Conservation (phyloP, 2,797 vertebrate species). For the Amazona finschi region DNA sequence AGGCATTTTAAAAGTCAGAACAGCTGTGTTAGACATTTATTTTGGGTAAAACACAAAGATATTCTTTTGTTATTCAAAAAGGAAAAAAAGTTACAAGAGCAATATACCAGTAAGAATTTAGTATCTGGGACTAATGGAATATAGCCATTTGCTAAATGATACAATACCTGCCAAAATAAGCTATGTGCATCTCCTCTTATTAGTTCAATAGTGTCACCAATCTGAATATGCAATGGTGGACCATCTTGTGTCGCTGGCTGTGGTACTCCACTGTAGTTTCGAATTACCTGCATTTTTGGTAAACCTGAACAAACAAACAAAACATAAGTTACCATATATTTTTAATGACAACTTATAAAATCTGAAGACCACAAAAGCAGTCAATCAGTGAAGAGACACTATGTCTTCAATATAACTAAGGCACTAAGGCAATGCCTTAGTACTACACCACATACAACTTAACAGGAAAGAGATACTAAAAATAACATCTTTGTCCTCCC, state of each 20-base stretch:
- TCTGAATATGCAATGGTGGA: conserved; percentile 84
- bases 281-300: conserved; percentile 92
- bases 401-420: not conserved
- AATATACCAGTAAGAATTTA: not conserved
- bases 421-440: not conserved
- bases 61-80: not conserved
- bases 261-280: conserved; percentile 86
- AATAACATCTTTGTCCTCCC: not conserved
- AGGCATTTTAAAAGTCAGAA: not conserved
- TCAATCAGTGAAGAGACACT: not conserved
- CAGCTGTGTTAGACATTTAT: not conserved
- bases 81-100: not conserved
- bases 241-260: conserved; percentile 80
- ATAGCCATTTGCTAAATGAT: not conserved
- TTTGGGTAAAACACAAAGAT: not conserved
- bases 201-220: conserved; percentile 90
- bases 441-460: not conserved
- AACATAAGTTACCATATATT: not conserved
- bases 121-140: not conserved
- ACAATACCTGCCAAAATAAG: conserved; percentile 92
- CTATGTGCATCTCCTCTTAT: conserved; percentile 88
- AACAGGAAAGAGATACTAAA: conserved; percentile 48
- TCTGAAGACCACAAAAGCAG: not conserved
- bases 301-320: conserved; percentile 76
- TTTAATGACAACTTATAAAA: not conserved